Conservation (phyloP, 2,113 vertebrate genomes). For the Anas platyrhynchos region DNA sequence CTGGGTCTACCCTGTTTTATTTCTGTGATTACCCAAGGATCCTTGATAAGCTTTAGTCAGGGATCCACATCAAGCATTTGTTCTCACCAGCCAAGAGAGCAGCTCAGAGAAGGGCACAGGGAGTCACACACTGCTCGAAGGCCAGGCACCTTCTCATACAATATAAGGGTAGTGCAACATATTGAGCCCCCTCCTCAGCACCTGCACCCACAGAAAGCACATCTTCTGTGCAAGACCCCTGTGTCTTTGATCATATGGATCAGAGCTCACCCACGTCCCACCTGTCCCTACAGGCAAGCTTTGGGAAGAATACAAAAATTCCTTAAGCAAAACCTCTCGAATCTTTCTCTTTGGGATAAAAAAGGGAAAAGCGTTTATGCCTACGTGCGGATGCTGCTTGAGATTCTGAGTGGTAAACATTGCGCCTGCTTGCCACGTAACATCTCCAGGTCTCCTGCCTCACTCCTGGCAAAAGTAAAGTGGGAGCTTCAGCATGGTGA, state of each 20-base stretch:
- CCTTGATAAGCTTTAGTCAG: background rate
- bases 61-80: background rate
- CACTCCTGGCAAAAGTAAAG: background rate
- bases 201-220: background rate
- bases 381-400: background rate
- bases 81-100: background rate
- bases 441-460: background rate
- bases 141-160: background rate
- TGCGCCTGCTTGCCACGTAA: background rate
- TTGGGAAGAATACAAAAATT: background rate
- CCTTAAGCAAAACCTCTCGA: background rate
- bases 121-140: background rate
- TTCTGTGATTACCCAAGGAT: background rate
- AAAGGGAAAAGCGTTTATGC: background rate
- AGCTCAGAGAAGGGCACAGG: background rate
- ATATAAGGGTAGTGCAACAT: background rate
- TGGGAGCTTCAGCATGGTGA: background rate
- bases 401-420: background rate
- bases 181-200: background rate
- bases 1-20: background rate
- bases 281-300: background rate
- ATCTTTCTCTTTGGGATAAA: conserved; percentile 5
- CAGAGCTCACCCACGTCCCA: background rate
- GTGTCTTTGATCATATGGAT: background rate
- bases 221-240: background rate